phyloP scores from a whole-genome alignment of 1,140 invertebrate species.

The Drosophila gunungcola region DNA sequence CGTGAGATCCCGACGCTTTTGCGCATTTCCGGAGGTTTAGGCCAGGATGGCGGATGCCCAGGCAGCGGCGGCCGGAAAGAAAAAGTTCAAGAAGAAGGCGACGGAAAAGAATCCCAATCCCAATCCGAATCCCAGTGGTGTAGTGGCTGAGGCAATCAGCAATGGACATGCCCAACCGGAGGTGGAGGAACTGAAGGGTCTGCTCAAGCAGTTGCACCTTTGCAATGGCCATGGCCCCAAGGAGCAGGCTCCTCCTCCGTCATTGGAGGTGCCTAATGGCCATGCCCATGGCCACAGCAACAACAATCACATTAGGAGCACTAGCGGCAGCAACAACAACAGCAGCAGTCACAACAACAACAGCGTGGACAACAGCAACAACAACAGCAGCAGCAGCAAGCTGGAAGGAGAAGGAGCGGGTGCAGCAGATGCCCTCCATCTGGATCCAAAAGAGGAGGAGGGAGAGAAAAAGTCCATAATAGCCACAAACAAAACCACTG shows the following conservation, averaged over 20 bases:
- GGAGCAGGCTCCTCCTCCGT: conserved; percentile 15
- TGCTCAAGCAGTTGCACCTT: conserved; percentile 58
- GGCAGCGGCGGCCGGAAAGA: conserved; percentile 55
- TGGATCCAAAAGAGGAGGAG: no score
- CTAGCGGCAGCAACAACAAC: conserved; percentile 36
- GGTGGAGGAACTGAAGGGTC: conserved; percentile 30
- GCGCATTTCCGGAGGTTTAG: neutral
- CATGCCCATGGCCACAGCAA: conserved; percentile 57
- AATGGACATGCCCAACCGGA: conserved; percentile 46
- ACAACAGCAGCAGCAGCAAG: conserved; percentile 31
- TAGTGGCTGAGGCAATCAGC: conserved; percentile 4
- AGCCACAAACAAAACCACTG: conserved; percentile 66
- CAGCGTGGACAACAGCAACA: conserved; percentile 37
- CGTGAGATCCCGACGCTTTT: neutral
- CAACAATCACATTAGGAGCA: conserved; percentile 66
- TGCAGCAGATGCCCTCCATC: neutral
- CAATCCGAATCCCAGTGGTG: conserved; percentile 23
- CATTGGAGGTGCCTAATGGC: conserved; percentile 44
- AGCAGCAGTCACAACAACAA: conserved; percentile 36
- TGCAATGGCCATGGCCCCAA: conserved; percentile 50
- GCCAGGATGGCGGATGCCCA: conserved; percentile 63
- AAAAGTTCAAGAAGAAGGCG: conserved; percentile 63
- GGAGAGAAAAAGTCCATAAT: conserved; percentile 9
- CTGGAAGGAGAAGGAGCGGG: neutral
- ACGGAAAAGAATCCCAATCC: conserved; percentile 29